These are phyloP conservation scores for Mermis nigrescens DNA, from an alignment of 2,888 invertebrate genomes.

Conservation along the genomic window DNA sequence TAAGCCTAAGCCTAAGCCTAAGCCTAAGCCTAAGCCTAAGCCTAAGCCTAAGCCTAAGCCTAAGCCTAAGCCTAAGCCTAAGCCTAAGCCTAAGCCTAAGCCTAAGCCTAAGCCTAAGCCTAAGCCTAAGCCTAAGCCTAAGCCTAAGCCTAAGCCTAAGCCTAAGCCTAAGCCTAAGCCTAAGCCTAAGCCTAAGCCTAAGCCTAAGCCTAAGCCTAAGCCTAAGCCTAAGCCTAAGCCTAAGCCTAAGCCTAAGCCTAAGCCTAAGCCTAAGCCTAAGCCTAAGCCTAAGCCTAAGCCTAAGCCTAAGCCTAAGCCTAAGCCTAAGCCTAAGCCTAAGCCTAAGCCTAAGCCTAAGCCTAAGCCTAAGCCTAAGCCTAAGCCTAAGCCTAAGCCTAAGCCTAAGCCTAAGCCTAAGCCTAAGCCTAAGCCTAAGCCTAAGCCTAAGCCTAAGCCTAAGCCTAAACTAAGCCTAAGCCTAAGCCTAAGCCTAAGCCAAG, in stretches of 20 bases:
- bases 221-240: slow-evolving; percentile 5
- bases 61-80: slow-evolving; percentile 1
- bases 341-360: slow-evolving; percentile 5
- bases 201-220: neutral
- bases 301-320: slow-evolving; percentile 4
- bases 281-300: slow-evolving; percentile 6
- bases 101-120: neutral
- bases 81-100: slow-evolving; percentile 1
- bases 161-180: neutral
- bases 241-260: slow-evolving; percentile 6
- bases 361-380: slow-evolving; percentile 5
- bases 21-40: slow-evolving; percentile 4
- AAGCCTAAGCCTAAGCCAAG: neutral
- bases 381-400: neutral
- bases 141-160: neutral
- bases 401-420: neutral
- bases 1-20: slow-evolving; percentile 3
- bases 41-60: slow-evolving; percentile 2
- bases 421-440: slow-evolving; percentile 2
- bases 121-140: neutral
- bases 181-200: neutral
- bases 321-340: slow-evolving; percentile 4
- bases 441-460: slow-evolving; percentile 5
- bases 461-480: neutral
- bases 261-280: slow-evolving; percentile 6